Base-by-base conservation (phyloP, 2,113 vertebrate genomes). In the Thamnaconus septentrionalis region DNA sequence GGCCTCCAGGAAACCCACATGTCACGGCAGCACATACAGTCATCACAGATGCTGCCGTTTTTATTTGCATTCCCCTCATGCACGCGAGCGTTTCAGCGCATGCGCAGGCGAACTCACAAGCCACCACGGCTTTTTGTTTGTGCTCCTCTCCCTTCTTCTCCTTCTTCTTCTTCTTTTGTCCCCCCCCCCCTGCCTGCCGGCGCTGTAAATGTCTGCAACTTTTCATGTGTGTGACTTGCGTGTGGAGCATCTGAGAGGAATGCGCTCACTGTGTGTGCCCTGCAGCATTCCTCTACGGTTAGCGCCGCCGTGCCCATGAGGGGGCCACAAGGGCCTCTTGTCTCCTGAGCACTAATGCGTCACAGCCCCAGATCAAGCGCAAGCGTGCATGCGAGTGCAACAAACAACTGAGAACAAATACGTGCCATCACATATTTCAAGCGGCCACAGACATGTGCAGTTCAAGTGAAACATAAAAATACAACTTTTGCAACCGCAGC, bases 311-410 rank as follows among this genome's bases (percentile, higher is more conserved):
- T 87, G 83, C 69, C 76, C 80, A 62, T 67, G 76, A 82, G 80
- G 81, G 77, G 83, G 78, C 81, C 66, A 81, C 71, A 64, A 73
- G 79, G 83, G 82, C 82, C 78, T 83, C 88, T 74, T 69, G 76
- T 81, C 80, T 87, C 78, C 81, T 68, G 69, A 62, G 53, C 75
- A 65, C 76, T 87, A 87, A 87, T 88, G 83, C 71, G 75, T 83
- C 71, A 75, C 81, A 89, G 83, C 71, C 81, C 75, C 53, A 53
- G 71, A 81, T 73, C 74, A 71, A 75, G 65, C 52, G 66, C 64
- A 79, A 75, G 18, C 73, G 75, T 64, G 64, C 83, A 73, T 46
- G 51, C 61, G 31, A 72, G 66, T 48, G 57, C 69, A 73, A 59
- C 69, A 70, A 74, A 79, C 62, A 67, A 72, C 57, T n/a, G 43